Conservation (phyloP, 2,888 invertebrate species). For the Pilophorus perplexus region DNA sequence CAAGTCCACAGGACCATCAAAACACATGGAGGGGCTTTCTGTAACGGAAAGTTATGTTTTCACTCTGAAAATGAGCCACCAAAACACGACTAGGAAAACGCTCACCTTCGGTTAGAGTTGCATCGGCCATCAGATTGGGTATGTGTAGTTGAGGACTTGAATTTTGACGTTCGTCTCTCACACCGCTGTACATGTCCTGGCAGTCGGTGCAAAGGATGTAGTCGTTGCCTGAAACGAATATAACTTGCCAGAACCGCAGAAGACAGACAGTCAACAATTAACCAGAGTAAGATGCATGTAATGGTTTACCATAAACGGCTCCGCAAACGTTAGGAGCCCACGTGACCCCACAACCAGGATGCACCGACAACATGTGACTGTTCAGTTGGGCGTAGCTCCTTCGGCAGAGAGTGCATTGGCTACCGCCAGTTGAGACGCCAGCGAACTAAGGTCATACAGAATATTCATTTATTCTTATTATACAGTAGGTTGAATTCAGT, state of each 20-base stretch:
- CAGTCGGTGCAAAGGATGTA: constrained; percentile 58
- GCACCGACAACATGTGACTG: constrained; percentile 56
- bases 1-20: constrained; percentile 44
- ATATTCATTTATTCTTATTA: too few species aligned
- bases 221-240: too few species aligned
- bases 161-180: constrained; percentile 40
- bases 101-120: constrained; percentile 13
- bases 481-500: too few species aligned
- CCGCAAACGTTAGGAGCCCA: constrained; percentile 57
- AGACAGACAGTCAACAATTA: too few species aligned
- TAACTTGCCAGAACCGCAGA: constrained; percentile 49
- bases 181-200: constrained; percentile 54
- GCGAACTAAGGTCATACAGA: neutral
- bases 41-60: constrained; percentile 15
- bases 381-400: constrained; percentile 54
- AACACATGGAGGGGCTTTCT: constrained; percentile 44
- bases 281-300: neutral
- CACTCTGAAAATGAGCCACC: neutral
- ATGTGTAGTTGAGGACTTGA: constrained; percentile 23
- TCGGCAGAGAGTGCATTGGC: constrained; percentile 55
- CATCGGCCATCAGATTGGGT: constrained; percentile 43
- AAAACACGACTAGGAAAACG: neutral
- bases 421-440: constrained; percentile 26
- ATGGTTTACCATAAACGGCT: constrained; percentile 52
- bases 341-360: constrained; percentile 59